Conservation (phyloP, 1,140 invertebrate genomes). For the Brachionus plicatilis region DNA sequence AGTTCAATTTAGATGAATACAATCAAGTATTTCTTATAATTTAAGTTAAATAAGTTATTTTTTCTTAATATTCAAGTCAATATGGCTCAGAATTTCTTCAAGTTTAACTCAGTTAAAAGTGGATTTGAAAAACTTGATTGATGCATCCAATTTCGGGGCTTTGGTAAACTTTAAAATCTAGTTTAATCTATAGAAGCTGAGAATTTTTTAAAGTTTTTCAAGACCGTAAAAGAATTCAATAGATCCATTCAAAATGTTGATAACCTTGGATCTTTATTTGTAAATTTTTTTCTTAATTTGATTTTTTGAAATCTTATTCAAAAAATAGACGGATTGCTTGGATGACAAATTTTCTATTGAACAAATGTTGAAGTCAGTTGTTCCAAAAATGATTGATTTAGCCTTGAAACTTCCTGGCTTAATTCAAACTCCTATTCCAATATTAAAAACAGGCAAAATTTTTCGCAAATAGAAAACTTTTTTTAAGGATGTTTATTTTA, state of each 20-base stretch:
- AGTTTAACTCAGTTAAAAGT: background rate
- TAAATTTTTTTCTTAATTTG: background rate
- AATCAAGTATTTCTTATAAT: background rate
- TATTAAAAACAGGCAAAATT: background rate
- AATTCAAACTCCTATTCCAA: background rate
- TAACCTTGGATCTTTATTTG: background rate
- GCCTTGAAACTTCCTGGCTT: background rate
- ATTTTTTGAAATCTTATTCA: background rate
- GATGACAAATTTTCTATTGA: background rate
- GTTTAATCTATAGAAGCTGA: background rate
- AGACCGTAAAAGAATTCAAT: background rate
- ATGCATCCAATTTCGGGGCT: background rate
- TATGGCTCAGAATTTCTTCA: background rate
- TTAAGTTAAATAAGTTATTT: background rate
- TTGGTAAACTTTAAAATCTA: background rate
- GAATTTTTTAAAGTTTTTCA: background rate
- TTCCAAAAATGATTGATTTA: slow-evolving; percentile 19
- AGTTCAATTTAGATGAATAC: background rate
- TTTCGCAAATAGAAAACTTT: background rate
- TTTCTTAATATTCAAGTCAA: background rate
- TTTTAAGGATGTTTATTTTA: background rate
- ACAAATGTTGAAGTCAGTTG: background rate
- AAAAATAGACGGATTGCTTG: background rate
- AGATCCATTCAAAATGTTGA: background rate
- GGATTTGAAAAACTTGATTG: background rate